phyloP scores from a whole-genome alignment of 2,888 invertebrate genomes.

The Plagiodera versicolora region DNA sequence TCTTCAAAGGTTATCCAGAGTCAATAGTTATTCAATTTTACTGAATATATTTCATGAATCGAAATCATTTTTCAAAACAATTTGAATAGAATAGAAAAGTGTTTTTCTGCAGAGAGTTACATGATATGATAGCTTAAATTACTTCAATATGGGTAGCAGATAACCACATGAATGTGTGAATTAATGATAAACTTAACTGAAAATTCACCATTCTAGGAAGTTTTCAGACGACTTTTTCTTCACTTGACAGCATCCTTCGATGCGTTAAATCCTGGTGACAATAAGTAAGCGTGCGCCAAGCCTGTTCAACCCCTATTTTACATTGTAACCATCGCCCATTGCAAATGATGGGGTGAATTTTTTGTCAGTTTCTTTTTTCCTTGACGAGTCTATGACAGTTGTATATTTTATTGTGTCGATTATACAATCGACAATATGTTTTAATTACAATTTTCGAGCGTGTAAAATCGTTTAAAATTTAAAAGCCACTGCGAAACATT shows the following conservation, averaged over 20 bases:
- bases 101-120: too few relatives aligned
- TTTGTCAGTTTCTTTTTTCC: conserved; percentile 38
- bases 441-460: conserved; percentile 40
- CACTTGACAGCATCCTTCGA: background rate
- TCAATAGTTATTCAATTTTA: too few relatives aligned
- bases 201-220: too few relatives aligned
- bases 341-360: conserved; percentile 36
- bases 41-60: too few relatives aligned
- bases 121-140: too few relatives aligned
- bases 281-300: conserved; percentile 1
- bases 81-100: too few relatives aligned
- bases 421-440: conserved; percentile 39
- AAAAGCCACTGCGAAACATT: conserved; percentile 23
- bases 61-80: too few relatives aligned
- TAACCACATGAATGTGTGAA: too few relatives aligned
- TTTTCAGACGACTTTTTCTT: too few relatives aligned
- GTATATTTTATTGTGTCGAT: conserved; percentile 41
- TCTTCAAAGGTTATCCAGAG: too few relatives aligned
- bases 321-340: conserved; percentile 34
- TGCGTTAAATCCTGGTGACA: conserved; percentile 5
- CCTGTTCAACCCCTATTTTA: conserved; percentile 24
- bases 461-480: conserved; percentile 31
- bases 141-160: too few relatives aligned
- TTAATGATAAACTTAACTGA: too few relatives aligned
- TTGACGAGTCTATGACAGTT: conserved; percentile 44